Evolutionary conservation across 2,888 invertebrate species (phyloP), one percentile per base, ranked within the genome.

Genomic region (Rotaria socialis): DNA sequence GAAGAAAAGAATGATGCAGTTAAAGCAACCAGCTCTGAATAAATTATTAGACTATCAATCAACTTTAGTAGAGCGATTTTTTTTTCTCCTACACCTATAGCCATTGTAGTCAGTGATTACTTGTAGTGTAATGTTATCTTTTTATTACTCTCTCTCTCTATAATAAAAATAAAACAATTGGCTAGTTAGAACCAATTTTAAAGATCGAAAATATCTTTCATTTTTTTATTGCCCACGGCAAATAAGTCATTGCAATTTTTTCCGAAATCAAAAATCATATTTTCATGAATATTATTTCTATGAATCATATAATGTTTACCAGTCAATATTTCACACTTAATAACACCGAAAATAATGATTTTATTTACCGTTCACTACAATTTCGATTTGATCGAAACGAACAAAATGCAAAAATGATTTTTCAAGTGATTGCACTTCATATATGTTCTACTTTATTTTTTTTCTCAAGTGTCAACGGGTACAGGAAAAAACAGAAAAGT

Each of bases 1-100:
- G 96, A 96, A 90, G 97, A 97, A 91, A 94, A 94, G 88, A 93
- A 93, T 87, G 96, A 95, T 90, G 97, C 97, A 41, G 92, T 95
- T 89, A 93, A 87, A 43, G 86, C 86, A 11, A 80, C 80, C 47
- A 80, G 47, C 11, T 47, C 80, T 11, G 80, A 80, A 14, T 67
- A 67, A 41, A 67, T 14, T 19, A 16, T 0, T 14, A 7, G 4
- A 35, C 16, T 14, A 67, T 35, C 14, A 35, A 6, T 16, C 11
- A 6, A 41, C 14, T 35, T 35, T 41, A 35, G 35, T 67, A 8
- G 35, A 67, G n/a, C 19, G 35, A 55, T 3, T 19, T 35, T 35
- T 41, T 7, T 7, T 35, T 5, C 67, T 50, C 50, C 50, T 14
- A 50, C 16, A 6, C 35, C 19, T 7, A 6, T 35, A 67, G 19